Percentiles rank a stretch among this genome's conserved stretches.
These are phyloP conservation scores for Grammomys surdaster DNA, from an alignment of 2,113 vertebrate species.

Conservation along the genomic window DNA sequence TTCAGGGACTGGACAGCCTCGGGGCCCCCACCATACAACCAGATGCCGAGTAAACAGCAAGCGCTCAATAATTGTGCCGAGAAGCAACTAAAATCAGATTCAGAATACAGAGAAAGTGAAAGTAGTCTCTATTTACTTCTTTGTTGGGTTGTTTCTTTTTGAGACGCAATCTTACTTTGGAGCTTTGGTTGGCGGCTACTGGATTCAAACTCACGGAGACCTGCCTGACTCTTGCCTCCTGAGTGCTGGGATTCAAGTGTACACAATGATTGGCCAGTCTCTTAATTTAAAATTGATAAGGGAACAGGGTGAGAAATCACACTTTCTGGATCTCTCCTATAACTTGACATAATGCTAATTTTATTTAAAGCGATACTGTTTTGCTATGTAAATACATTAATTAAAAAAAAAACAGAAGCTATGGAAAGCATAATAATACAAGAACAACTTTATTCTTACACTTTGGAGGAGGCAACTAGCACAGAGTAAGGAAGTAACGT, in stretches of 20 bases:
- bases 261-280: not conserved
- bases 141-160: not conserved
- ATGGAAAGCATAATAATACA: not conserved
- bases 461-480: too few relatives aligned
- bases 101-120: not conserved
- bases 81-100: slow-evolving; percentile 11
- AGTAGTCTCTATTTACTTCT: not conserved
- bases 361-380: not conserved
- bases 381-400: not conserved
- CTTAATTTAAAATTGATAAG: not conserved
- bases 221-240: not conserved
- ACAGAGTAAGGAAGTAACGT: not conserved
- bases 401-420: not conserved
- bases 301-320: not conserved
- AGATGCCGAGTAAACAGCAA: not conserved
- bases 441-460: not conserved
- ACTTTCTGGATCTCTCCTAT: not conserved
- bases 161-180: not conserved
- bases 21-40: not conserved
- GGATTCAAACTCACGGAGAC: not conserved
- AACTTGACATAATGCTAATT: not conserved
- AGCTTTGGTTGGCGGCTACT: not conserved
- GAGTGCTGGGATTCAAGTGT: not conserved
- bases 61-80: not conserved
- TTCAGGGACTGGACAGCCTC: not conserved